A percentile compares a stretch with the other conserved stretches of the same genome.
Evolutionary conservation across 2,888 invertebrate genomes (phyloP).

Genomic region (Ochropacha duplaris): DNA sequence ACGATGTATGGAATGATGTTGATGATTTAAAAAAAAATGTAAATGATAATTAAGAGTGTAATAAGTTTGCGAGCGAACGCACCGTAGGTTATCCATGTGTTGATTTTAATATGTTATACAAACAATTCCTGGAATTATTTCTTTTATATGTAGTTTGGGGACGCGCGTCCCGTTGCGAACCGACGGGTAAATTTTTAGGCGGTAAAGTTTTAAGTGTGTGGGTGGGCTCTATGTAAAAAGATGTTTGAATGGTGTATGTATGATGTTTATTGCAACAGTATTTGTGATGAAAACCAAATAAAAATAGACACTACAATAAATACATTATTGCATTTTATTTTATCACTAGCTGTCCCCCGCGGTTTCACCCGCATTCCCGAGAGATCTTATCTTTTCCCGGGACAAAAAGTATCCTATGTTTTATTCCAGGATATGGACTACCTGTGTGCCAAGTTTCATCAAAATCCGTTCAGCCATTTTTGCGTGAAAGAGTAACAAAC

Average conservation of each 20-base stretch:
- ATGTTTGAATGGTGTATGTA: conserved; percentile 27
- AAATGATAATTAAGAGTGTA: conserved; percentile 40
- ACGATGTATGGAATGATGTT: conserved; percentile 2
- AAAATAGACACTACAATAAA: conserved; percentile 44
- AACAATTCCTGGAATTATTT: too few species aligned
- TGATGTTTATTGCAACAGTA: conserved; percentile 29
- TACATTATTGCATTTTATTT: conserved; percentile 26
- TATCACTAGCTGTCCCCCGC: background rate
- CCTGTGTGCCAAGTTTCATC: too few species aligned
- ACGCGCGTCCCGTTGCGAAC: too few species aligned
- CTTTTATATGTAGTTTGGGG: too few species aligned
- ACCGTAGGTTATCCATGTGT: conserved; percentile 23
- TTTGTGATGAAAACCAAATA: conserved; percentile 73
- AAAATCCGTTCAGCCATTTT: too few species aligned
- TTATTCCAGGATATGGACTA: too few species aligned
- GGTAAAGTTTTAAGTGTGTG: conserved; percentile 32
- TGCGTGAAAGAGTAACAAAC: too few species aligned
- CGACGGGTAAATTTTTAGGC: conserved; percentile 35
- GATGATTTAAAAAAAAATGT: conserved; percentile 43
- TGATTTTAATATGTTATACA: too few species aligned
- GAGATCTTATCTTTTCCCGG: too few species aligned
- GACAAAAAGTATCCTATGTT: too few species aligned
- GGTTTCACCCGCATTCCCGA: too few species aligned
- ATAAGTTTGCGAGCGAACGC: conserved; percentile 36
- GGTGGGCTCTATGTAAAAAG: conserved; percentile 24